Percentiles rank a stretch among this genome's conserved stretches.
These are phyloP conservation scores for Oophaga pumilio DNA, from an alignment of 2,113 vertebrate genomes.

Conservation along the genomic window DNA sequence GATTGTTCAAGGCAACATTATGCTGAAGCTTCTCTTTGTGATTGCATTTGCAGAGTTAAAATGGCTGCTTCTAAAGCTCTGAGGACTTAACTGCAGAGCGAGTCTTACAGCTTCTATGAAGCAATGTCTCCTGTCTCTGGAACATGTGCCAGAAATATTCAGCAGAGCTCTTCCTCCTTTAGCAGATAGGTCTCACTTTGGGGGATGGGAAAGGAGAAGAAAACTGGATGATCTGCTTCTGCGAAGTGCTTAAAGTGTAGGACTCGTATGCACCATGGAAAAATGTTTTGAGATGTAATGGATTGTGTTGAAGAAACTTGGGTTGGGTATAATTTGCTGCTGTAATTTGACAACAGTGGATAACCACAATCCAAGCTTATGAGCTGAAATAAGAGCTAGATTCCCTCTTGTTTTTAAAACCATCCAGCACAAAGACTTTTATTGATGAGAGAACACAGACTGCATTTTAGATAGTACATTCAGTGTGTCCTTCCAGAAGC, in stretches of 20 bases:
- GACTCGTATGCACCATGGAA: conserved; percentile 83
- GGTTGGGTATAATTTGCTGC: conserved; percentile 85
- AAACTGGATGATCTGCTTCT: conserved; percentile 75
- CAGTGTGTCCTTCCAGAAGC: conserved; percentile 64
- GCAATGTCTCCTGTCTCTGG: conserved; percentile 22
- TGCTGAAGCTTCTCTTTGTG: conserved; percentile 77
- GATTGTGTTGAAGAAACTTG: conserved; percentile 84
- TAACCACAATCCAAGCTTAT: conserved; percentile 79
- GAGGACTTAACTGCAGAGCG: conserved; percentile 78
- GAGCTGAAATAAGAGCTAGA: conserved; percentile 75
- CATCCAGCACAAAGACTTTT: conserved; percentile 66
- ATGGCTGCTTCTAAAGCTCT: conserved; percentile 83
- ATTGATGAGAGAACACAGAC: conserved; percentile 64
- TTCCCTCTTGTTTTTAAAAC: conserved; percentile 72
- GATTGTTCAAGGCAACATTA: conserved; percentile 89
- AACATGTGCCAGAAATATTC: conserved; percentile 88
- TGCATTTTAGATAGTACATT: conserved; percentile 63
- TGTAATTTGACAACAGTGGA: conserved; percentile 94
- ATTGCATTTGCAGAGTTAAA: conserved; percentile 82
- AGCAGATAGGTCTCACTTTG: conserved; percentile 80
- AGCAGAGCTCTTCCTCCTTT: conserved; percentile 83
- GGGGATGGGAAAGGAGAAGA: conserved; percentile 72
- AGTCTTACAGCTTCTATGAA: conserved; percentile 80
- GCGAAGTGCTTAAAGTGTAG: conserved; percentile 81
- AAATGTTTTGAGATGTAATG: conserved; percentile 86